Base-by-base conservation (phyloP, 2,888 invertebrate species). In the Venusia cambrica region DNA sequence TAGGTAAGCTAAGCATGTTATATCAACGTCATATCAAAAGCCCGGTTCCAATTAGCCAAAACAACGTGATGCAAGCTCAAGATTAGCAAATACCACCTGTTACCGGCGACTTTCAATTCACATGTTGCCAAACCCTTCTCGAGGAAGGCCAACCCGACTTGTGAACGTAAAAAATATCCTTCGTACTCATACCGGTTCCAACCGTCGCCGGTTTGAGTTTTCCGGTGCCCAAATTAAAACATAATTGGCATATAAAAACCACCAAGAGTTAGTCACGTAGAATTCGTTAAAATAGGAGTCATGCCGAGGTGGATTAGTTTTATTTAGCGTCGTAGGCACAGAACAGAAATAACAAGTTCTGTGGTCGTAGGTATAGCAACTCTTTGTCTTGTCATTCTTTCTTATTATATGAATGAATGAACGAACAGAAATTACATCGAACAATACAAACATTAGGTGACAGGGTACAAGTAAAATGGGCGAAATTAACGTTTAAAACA, bases 101-200 rank as follows among this genome's bases (percentile, higher is more conserved):
- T 46, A 33, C 43, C 49, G 38, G n/a, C 41, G 45, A 53, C 55
- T 57, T 62, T 56, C 59, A 55, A 57, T 51, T 45, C 38, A 46
- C 38, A 47, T 41, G 39, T 43, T 45, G 48, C 48, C 55, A 38
- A 34, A 52, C 48, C 35, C 22, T 12, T 63, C 59, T 37, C 61
- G 38, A 47, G 61, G 64, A 63, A 69, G 69, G 69, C 59, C 67
- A 59, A 54, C 56, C 43, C 48, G 32, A 39, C 42, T 58, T 55
- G 59, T 60, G 62, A 65, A 62, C 43, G 67, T 62, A 71, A 72
- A 71, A 70, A 70, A 64, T 66, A 72, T 71, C 72, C 72, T 71
- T 72, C 67, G 55, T 47, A 43, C 37, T 48, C 45, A 45, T 55
- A 72, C 71, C 71, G 69, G 71, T 74, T n/a, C 48, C 45, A 67